These are phyloP conservation scores for Bembecia ichneumoniformis DNA, from an alignment of 2,888 invertebrate species.

Conservation along the genomic window DNA sequence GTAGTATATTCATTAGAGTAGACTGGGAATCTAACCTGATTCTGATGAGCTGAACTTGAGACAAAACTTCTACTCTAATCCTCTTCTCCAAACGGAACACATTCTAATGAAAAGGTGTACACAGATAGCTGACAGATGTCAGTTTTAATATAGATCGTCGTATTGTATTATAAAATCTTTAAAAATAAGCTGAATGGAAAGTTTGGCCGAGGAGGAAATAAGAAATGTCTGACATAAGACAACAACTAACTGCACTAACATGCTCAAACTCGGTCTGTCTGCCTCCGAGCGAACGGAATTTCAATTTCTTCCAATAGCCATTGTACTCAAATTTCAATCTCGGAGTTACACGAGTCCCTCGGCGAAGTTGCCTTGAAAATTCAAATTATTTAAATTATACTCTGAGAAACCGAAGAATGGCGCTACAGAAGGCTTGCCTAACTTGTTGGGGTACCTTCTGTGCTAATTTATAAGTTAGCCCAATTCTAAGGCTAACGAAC, in stretches of 20 bases:
- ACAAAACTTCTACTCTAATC: too few species aligned
- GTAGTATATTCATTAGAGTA: too few species aligned
- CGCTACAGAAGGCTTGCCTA: neutral
- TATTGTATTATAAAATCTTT: too few species aligned
- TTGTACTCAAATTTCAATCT: slow-evolving; percentile 12
- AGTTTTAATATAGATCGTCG: too few species aligned
- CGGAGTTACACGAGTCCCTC: slow-evolving; percentile 5
- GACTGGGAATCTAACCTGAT: too few species aligned
- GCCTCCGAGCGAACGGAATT: slow-evolving; percentile 5
- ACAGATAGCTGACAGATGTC: too few species aligned
- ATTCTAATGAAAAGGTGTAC: too few species aligned
- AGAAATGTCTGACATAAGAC: neutral
- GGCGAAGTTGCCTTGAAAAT: slow-evolving; percentile 1
- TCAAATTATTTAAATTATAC: neutral
- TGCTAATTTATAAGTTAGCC: slow-evolving; percentile 3
- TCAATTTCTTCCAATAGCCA: slow-evolving; percentile 10
- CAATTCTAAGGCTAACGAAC: slow-evolving; percentile 33
- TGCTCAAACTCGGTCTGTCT: neutral
- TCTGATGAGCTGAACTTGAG: too few species aligned
- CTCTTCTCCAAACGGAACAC: too few species aligned
- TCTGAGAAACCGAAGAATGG: neutral
- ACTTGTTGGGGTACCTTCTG: slow-evolving; percentile 1
- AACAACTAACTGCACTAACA: neutral
- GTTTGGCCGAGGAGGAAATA: too few species aligned
- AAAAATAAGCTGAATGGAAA: too few species aligned